Base-by-base conservation (phyloP, 2,797 vertebrate species). In the Silurus lanzhouensis region DNA sequence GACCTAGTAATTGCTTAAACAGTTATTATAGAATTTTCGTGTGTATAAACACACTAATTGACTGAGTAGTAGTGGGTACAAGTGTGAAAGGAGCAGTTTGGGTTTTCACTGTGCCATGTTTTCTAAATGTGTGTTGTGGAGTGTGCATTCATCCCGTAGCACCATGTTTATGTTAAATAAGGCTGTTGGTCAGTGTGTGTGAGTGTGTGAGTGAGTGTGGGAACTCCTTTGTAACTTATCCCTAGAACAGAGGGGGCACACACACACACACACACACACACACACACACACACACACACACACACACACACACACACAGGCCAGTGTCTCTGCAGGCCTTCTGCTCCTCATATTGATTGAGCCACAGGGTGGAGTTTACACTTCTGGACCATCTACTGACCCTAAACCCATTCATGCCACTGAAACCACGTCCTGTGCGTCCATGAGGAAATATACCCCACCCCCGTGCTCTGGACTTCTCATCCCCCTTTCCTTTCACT, bases 271-370 rank as follows among this genome's bases (percentile, higher is more conserved):
- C 75, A 58, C 61, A 64, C 10, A 58, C 61, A 64, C 12, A 31
- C 38, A 38, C 38, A 38, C 70, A 85, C 78, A 82, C 67, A 10
- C 85, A 83, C 22, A 84, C 75, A 58, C 22, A 64, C 10, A 58
- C 61, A 64, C 10, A 27, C 25, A 66, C 63, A 66, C 63, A 27
- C 71, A 77, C 66, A 84, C 20, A 57, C 72, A 83, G 82, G 52
- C 74, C 27, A 64, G 61, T 78, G 75, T 83, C 76, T 88, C 85
- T 87, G 83, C 85, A 87, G 71, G 68, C 82, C 79, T 86, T 85
- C 85, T 88, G 85, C 83, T 89, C 44, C 71, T 85, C 84, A 55
- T 85, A 89, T 87, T 90, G 89, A 90, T 90, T 88, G 78, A 88
- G 81, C 77, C 57, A 75, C 61, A 19, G 68, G 86, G 82, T 74